Conservation (phyloP, 1,140 invertebrate species). For the Zophobas morio region DNA sequence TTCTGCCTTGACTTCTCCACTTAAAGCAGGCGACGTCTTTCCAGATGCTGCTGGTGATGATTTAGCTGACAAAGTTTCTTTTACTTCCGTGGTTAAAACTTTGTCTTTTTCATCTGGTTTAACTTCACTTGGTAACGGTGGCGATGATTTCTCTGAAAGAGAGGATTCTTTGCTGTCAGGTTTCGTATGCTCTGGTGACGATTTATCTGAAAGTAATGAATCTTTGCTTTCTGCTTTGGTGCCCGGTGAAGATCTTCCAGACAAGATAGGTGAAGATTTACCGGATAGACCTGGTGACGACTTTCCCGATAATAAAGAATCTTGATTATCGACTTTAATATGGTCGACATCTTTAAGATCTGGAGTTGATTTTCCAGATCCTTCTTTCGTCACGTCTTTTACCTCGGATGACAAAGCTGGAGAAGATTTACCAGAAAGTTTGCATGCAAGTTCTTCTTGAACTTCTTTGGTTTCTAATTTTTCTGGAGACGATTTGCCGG, state of each 20-base stretch:
- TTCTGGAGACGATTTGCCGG: constrained; percentile 9
- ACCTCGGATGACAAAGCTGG: neutral
- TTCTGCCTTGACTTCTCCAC: neutral
- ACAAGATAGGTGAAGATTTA: constrained; percentile 21
- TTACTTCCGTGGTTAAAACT: neutral
- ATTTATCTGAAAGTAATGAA: constrained; percentile 18
- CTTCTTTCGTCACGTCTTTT: constrained; percentile 15
- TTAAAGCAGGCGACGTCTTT: constrained; percentile 7
- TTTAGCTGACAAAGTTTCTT: neutral
- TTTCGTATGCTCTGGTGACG: constrained; percentile 13
- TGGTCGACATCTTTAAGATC: constrained; percentile 5
- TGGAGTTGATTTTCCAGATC: constrained; percentile 23
- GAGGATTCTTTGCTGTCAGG: constrained; percentile 7
- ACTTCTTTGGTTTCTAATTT: constrained; percentile 5
- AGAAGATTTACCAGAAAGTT: constrained; percentile 35
- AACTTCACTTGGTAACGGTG: neutral
- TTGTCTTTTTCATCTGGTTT: constrained; percentile 14
- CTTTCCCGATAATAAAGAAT: constrained; percentile 24
- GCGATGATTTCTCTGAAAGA: constrained; percentile 5
- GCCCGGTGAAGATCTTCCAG: constrained; percentile 16
- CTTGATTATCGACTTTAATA: constrained; percentile 22
- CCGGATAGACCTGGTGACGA: constrained; percentile 21
- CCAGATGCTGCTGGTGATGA: constrained; percentile 9
- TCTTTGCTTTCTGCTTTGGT: constrained; percentile 24
- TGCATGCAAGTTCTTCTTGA: neutral